These are phyloP conservation scores for Collichthys lucidus DNA, from an alignment of 2,113 vertebrate genomes.

Conservation along the genomic window DNA sequence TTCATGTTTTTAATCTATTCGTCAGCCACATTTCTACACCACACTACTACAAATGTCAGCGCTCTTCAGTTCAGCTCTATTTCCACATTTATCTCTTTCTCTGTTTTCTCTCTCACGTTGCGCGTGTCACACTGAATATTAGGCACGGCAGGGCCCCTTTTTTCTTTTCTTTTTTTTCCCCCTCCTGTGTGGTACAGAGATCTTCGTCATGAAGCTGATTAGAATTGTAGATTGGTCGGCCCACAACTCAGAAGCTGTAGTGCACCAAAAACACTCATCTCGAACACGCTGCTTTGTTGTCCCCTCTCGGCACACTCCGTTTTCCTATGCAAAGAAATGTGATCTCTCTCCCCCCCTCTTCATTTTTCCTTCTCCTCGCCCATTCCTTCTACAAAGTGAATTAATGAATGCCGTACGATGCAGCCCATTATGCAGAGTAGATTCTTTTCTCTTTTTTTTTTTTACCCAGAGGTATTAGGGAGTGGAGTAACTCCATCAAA, in stretches of 20 bases:
- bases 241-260: constrained; percentile 48
- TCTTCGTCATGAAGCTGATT: constrained; percentile 72
- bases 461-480: constrained; percentile 1
- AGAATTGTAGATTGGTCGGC: constrained; percentile 73
- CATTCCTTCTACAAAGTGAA: constrained; percentile 58
- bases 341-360: not conserved
- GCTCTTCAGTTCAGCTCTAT: constrained; percentile 41
- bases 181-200: constrained; percentile 50
- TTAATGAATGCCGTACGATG: constrained; percentile 71
- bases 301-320: constrained; percentile 24
- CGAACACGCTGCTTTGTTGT: constrained; percentile 65
- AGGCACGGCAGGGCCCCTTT: constrained; percentile 22
- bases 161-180: not conserved
- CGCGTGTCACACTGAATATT: constrained; percentile 58
- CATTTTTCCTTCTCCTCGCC: constrained; percentile 23
- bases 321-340: constrained; percentile 42
- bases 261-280: constrained; percentile 43
- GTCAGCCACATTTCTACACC: constrained; percentile 35
- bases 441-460: constrained; percentile 5
- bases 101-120: constrained; percentile 10
- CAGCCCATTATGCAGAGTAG: constrained; percentile 52
- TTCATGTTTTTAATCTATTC: constrained; percentile 45
- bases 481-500: constrained; percentile 37
- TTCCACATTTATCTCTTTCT: constrained; percentile 27
- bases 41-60: constrained; percentile 41